Percentiles rank a stretch among this genome's conserved stretches.
phyloP scores from a whole-genome alignment of 2,797 vertebrate genomes.

The Chiloscyllium punctatum region DNA sequence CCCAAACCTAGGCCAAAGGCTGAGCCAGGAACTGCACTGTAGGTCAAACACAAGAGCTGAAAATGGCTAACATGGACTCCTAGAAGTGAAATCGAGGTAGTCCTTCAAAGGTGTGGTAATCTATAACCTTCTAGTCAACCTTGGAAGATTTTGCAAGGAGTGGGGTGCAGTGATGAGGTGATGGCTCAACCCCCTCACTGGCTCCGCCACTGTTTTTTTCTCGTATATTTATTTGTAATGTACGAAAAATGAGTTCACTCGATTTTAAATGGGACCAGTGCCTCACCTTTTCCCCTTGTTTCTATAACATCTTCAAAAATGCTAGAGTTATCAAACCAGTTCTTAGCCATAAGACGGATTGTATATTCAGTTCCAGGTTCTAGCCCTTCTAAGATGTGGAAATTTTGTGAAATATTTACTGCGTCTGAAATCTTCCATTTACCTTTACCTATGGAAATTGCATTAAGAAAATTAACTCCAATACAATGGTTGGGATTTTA shows the following conservation, averaged over 20 bases:
- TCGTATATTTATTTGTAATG: background rate
- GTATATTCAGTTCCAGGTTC: conserved; percentile 73
- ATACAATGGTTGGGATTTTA: conserved; percentile 9
- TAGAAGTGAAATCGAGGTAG: background rate
- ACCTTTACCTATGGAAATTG: conserved; percentile 73
- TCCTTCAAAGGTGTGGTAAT: background rate
- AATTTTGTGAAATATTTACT: conserved; percentile 71
- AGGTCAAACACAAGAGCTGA: background rate
- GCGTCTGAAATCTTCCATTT: conserved; percentile 71
- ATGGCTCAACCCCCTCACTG: background rate
- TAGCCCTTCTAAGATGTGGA: conserved; percentile 72
- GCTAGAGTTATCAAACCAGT: conserved; percentile 78
- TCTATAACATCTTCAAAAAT: conserved; percentile 86
- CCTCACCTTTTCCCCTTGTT: conserved; percentile 79
- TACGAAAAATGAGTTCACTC: background rate
- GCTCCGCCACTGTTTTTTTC: conserved; percentile 12
- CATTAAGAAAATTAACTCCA: conserved; percentile 45
- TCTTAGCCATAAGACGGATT: conserved; percentile 79
- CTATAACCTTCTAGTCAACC: background rate
- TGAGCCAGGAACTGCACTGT: background rate
- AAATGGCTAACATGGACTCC: background rate
- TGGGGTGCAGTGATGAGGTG: background rate
- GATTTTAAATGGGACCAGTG: conserved; percentile 39
- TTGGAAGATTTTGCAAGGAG: background rate
- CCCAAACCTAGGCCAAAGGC: background rate